These are phyloP conservation scores for Zenarchopterus dispar DNA, from an alignment of 2,797 vertebrate species.

Conservation along the genomic window DNA sequence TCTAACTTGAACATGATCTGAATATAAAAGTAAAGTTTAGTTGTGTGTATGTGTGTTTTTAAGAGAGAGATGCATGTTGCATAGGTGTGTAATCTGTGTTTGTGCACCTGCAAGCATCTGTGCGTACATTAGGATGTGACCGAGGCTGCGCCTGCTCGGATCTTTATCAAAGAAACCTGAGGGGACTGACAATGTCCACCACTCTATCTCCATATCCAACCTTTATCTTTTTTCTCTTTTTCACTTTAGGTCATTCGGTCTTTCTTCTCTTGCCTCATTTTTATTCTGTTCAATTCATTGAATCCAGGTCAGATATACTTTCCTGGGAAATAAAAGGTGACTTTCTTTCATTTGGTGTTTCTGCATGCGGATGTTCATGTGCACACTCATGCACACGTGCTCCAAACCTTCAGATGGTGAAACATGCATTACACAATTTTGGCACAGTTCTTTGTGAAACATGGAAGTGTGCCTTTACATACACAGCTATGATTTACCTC, in stretches of 20 bases:
- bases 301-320: constrained; percentile 29
- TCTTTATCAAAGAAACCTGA: constrained; percentile 71
- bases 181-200: constrained; percentile 66
- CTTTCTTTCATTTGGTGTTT: too few relatives aligned
- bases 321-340: constrained; percentile 34
- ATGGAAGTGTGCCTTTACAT: constrained; percentile 2
- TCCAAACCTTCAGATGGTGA: background rate
- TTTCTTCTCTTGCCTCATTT: constrained; percentile 22
- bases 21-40: constrained; percentile 52
- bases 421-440: constrained; percentile 4
- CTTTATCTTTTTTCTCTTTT: constrained; percentile 36
- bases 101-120: constrained; percentile 13
- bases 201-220: constrained; percentile 45
- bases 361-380: too few relatives aligned
- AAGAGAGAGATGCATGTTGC: constrained; percentile 3
- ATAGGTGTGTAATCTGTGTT: constrained; percentile 11
- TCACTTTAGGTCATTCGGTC: constrained; percentile 21
- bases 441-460: background rate
- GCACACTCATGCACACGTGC: too few relatives aligned
- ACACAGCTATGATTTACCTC: constrained; percentile 34
- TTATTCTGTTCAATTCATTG: constrained; percentile 24
- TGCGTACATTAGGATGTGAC: constrained; percentile 27
- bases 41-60: constrained; percentile 4
- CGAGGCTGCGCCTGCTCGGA: constrained; percentile 57
- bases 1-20: constrained; percentile 62